phyloP scores from a whole-genome alignment of 1,140 invertebrate genomes.

The Oryzaephilus surinamensis region DNA sequence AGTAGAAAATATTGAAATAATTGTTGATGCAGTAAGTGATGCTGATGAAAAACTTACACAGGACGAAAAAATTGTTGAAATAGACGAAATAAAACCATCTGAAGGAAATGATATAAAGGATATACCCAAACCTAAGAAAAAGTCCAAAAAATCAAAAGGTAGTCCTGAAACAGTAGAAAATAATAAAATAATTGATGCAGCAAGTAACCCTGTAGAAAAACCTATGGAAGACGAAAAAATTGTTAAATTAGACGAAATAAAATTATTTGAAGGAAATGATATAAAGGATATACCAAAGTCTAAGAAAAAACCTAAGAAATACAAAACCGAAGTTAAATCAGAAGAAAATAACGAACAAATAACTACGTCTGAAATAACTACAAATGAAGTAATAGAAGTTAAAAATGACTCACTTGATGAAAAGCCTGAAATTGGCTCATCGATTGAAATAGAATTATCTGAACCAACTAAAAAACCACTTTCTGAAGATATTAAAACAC shows the following conservation, averaged over 20 bases:
- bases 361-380: conserved; percentile 4
- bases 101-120: background rate
- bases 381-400: no score
- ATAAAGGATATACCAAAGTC: conserved; percentile 1
- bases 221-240: background rate
- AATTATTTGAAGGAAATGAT: background rate
- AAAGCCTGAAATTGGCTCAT: no score
- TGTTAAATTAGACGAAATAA: background rate
- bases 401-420: no score
- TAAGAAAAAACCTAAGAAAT: conserved; percentile 13
- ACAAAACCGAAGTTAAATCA: conserved; percentile 7
- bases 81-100: background rate
- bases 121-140: conserved; percentile 8
- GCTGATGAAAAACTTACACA: background rate
- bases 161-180: conserved; percentile 1
- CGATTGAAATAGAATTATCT: no score
- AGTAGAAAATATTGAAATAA: background rate
- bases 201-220: background rate
- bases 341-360: conserved; percentile 3
- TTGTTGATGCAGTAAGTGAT: background rate
- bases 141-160: conserved; percentile 3
- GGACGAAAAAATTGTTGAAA: background rate
- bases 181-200: no score
- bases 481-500: no score
- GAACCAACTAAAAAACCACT: no score